Percentiles rank a stretch among this genome's conserved stretches.
Conservation (phyloP, 2,888 invertebrate genomes). For the Priocnemis perturbator region DNA sequence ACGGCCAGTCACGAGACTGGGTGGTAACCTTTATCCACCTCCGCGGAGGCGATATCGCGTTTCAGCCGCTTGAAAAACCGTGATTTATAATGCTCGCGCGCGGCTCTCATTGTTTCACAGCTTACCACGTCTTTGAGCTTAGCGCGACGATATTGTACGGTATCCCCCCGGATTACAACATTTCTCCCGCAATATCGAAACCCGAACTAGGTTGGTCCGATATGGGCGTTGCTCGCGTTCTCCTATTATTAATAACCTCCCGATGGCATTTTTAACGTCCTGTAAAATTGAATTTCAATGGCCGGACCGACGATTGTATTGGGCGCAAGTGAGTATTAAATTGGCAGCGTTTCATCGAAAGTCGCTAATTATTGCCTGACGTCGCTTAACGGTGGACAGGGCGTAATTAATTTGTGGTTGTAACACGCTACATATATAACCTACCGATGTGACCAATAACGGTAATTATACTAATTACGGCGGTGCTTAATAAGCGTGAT, state of each 20-base stretch:
- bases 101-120: constrained; percentile 33
- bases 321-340: too few relatives aligned
- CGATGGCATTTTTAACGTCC: too few relatives aligned
- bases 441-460: constrained; percentile 53
- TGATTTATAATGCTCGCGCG: constrained; percentile 37
- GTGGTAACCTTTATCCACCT: constrained; percentile 29
- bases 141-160: not conserved
- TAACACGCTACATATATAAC: constrained; percentile 41
- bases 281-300: too few relatives aligned
- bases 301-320: too few relatives aligned
- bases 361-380: constrained; percentile 40
- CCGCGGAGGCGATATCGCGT: constrained; percentile 22
- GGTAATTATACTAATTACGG: constrained; percentile 59
- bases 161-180: too few relatives aligned
- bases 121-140: constrained; percentile 32
- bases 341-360: constrained; percentile 29
- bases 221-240: too few relatives aligned
- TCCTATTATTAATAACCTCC: too few relatives aligned
- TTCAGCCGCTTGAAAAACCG: constrained; percentile 35
- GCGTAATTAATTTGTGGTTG: constrained; percentile 54
- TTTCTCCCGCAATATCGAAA: too few relatives aligned
- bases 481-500: constrained; percentile 41
- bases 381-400: constrained; percentile 32
- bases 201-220: too few relatives aligned
- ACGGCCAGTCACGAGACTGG: constrained; percentile 15